Evolutionary conservation across 2,113 vertebrate genomes (phyloP), one percentile per base, ranked within the genome.

Genomic region (Zosterops lateralis): DNA sequence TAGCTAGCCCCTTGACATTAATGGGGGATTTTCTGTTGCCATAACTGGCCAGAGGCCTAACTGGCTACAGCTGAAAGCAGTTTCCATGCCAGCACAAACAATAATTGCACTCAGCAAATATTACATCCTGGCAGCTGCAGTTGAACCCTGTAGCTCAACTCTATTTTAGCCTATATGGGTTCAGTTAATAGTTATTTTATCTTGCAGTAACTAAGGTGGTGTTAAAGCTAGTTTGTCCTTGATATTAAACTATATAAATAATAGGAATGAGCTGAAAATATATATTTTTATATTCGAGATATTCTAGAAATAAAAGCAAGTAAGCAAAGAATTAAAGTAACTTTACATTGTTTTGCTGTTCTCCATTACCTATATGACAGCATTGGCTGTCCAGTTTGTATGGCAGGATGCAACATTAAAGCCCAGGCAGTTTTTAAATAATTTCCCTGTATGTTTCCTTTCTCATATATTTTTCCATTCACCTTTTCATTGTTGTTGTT

Each of bases 71-170:
- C 75, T 89, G 81, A 84, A 95, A 91, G 57, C 76, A 64, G 57
- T 87, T 95, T 80, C 80, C 54, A 73, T 83, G 87, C 80, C 87
- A 95, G 91, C 87, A 87, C 51, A 84, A 90, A 76, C 48, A 83
- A 62, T 95, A 93, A 91, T 89, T 92, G 36, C 0, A 0, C 36
- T 57, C 32, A 66, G 74, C 54, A 91, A 84, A 75, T 75, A 66
- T 68, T 90, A 53, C n/a, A 57, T 58, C 53, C 34, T 89, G 62
- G 58, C 44, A 58, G 60, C 62, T 70, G 40, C 64, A 71, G 56
- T 57, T 54, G 78, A 91, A 76, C 31, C 61, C 76, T 71, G 58
- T 14, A 71, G 62, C 44, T 82, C 83, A 75, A 68, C 25, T 66
- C 25, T 80, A 10, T 77, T 89, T 87, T 77, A 79, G 29, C 20